Evolutionary conservation across 1,140 invertebrate species (phyloP), one percentile per base, ranked within the genome.

Genomic region (Idris sp.): DNA sequence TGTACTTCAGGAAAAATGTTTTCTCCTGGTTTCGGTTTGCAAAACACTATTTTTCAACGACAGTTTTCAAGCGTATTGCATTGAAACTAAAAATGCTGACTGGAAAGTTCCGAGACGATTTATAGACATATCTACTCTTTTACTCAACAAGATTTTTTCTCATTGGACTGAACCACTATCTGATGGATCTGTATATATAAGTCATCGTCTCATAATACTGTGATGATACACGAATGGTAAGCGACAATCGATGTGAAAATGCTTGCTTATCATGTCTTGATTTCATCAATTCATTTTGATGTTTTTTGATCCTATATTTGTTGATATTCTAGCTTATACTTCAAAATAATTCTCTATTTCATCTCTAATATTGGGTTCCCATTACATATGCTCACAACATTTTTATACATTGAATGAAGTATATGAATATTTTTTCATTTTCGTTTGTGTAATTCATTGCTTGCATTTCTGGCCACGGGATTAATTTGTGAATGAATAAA

Each of bases 191-290:
- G 25, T 36, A 26, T 59, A 46, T 13, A 51, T 62, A 5, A 41
- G 44, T 25, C 35, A 16, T 41, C 44, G 58, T 41, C 58, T 49
- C 22, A 51, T 62, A 10, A 61, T 61, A 25, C 16, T 61, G 40
- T 61, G 40, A 59, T 13, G 10, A 10, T n/a, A n/a, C 2, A 18
- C 2, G 2, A 1, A 31, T 14, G 30, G 44, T 33, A 35, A 33
- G 16, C 28, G 6, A n/a, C 8, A 31, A n/a, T 30, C 31, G 9
- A 9, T 15, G 25, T 13, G 13, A 13, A 33, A 10, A 2, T 5
- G 31, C 1, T 33, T n/a, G n/a, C n/a, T n/a, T n/a, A n/a, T n/a
- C n/a, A n/a, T n/a, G n/a, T n/a, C n/a, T n/a, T n/a, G n/a, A n/a
- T n/a, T n/a, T n/a, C n/a, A n/a, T n/a, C n/a, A n/a, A n/a, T n/a